Conservation (phyloP, 1,140 invertebrate genomes). For the Pectinophora gossypiella region DNA sequence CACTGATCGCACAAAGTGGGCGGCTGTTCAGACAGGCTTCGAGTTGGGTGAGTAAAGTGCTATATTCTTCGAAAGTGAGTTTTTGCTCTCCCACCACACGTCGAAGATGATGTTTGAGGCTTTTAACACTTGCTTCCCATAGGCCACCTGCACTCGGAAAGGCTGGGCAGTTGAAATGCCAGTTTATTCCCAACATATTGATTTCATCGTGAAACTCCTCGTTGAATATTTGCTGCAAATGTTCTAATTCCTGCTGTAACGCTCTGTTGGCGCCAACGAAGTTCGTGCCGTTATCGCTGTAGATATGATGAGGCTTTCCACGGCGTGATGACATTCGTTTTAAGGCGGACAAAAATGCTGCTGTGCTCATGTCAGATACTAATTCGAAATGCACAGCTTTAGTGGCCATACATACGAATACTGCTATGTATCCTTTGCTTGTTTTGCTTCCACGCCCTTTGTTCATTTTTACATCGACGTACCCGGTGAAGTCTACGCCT, state of each 20-base stretch:
- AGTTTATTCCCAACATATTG: conserved; percentile 17
- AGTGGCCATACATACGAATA: conserved; percentile 52
- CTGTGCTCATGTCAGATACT: conserved; percentile 40
- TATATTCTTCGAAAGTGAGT: conserved; percentile 16
- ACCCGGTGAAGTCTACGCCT: conserved; percentile 42
- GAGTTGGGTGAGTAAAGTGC: conserved; percentile 18
- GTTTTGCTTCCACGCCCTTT: conserved; percentile 26
- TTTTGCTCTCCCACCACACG: conserved; percentile 24
- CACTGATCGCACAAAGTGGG: background rate
- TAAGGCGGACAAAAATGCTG: conserved; percentile 46
- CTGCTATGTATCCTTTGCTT: conserved; percentile 39
- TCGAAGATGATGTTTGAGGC: conserved; percentile 34
- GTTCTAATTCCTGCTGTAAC: conserved; percentile 2
- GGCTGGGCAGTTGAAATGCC: conserved; percentile 42
- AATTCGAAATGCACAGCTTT: conserved; percentile 65
- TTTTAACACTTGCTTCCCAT: conserved; percentile 24
- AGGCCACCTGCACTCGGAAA: conserved; percentile 38
- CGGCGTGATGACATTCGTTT: conserved; percentile 32
- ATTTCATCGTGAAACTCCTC: conserved; percentile 3
- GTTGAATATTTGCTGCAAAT: background rate
- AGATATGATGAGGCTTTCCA: background rate
- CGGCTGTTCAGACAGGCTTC: background rate
- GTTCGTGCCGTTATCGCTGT: background rate
- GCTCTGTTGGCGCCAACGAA: background rate
- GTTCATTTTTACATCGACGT: conserved; percentile 19